phyloP scores from a whole-genome alignment of 2,797 vertebrate genomes.

The Leptodactylus fallax region DNA sequence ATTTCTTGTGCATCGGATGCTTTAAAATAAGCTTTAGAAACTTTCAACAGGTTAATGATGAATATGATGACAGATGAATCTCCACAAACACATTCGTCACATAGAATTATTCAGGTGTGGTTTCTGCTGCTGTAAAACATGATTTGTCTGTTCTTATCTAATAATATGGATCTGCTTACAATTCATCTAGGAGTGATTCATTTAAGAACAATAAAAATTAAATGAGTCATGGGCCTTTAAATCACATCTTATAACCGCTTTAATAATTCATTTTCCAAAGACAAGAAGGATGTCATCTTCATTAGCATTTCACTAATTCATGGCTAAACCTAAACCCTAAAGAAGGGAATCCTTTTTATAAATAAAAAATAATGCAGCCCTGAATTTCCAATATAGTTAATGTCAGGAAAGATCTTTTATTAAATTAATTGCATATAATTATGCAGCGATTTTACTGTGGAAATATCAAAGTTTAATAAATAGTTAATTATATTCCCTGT shows the following conservation, averaged over 20 bases:
- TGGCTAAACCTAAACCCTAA: not conserved
- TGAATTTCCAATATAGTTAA: conserved; percentile 23
- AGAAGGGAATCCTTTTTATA: not conserved
- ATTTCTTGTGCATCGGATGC: not conserved
- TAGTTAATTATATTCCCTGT: conserved; percentile 23
- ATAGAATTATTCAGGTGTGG: conserved; percentile 72
- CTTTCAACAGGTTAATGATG: conserved; percentile 24
- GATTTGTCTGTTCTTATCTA: conserved; percentile 71
- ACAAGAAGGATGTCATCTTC: conserved; percentile 72
- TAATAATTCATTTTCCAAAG: conserved; percentile 76
- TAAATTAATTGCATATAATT: conserved; percentile 26
- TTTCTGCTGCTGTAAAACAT: conserved; percentile 63
- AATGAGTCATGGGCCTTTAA: conserved; percentile 77
- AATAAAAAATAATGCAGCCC: conserved; percentile 23
- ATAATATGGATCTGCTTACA: conserved; percentile 72
- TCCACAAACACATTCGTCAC: not conserved
- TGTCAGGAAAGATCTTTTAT: conserved; percentile 20
- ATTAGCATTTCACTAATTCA: conserved; percentile 70
- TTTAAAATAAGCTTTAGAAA: not conserved
- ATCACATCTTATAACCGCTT: conserved; percentile 75
- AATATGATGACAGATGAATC: conserved; percentile 17
- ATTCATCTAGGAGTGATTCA: conserved; percentile 72
- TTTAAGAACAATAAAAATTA: conserved; percentile 76
- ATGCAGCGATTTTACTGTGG: not conserved
- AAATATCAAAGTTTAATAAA: conserved; percentile 45